Conservation (phyloP, 2,113 vertebrate genomes). For the Lophotis ruficrista region DNA sequence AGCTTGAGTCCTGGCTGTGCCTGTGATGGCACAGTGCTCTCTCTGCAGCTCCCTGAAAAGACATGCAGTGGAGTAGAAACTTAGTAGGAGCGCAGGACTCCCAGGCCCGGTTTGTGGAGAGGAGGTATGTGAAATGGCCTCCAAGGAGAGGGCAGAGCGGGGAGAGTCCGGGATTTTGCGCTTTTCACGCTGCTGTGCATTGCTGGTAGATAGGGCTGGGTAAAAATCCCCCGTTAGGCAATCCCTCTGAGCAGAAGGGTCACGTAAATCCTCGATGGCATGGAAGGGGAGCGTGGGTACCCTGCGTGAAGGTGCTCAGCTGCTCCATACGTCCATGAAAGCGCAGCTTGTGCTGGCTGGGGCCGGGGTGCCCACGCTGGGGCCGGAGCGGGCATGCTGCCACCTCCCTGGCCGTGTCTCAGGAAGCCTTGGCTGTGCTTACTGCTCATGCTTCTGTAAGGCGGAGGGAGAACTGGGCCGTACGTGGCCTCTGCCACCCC, state of each 20-base stretch:
- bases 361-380: neutral
- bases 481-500: neutral
- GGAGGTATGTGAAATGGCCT: accelerated
- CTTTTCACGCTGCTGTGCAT: accelerated
- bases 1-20: neutral
- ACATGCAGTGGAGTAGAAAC: neutral
- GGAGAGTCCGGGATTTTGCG: accelerated
- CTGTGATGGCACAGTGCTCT: neutral
- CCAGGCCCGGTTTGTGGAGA: neutral
- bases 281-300: neutral
- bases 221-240: neutral
- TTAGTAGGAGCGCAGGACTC: neutral
- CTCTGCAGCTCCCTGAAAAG: neutral
- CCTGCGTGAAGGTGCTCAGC: accelerated
- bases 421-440: neutral
- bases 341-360: neutral
- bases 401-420: neutral
- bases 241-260: neutral
- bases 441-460: neutral
- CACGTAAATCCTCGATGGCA: no score
- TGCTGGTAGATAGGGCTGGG: neutral
- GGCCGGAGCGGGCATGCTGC: accelerated
- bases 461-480: accelerated
- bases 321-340: accelerated
- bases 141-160: neutral